Conservation (phyloP, 2,888 invertebrate species). For the Agriotes lineatus region DNA sequence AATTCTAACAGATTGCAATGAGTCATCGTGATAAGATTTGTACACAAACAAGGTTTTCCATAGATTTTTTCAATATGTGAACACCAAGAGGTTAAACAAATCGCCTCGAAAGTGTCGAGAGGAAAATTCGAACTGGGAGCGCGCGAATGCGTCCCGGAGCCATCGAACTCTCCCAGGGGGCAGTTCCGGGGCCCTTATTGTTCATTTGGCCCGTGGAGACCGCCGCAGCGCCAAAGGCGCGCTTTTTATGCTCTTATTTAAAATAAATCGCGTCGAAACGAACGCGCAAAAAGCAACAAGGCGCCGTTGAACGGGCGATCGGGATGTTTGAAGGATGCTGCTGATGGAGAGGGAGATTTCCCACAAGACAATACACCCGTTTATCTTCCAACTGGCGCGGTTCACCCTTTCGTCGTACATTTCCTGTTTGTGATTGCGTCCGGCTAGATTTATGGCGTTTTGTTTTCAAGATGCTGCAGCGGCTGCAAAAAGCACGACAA, state of each 20-base stretch:
- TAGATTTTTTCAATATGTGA: too few relatives aligned
- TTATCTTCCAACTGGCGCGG: conserved; percentile 47
- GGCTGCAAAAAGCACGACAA: too few relatives aligned
- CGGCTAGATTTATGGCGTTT: conserved; percentile 52
- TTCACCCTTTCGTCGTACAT: conserved; percentile 50
- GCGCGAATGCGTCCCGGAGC: conserved; percentile 13
- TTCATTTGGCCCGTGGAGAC: conserved; percentile 11
- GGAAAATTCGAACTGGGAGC: conserved; percentile 26
- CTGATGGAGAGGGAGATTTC: conserved; percentile 50
- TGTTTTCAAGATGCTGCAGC: conserved; percentile 7
- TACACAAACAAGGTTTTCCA: too few relatives aligned
- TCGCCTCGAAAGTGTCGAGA: conserved; percentile 22
- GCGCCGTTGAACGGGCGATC: conserved; percentile 10
- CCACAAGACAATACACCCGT: conserved; percentile 52
- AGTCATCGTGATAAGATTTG: too few relatives aligned
- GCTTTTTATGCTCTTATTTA: conserved; percentile 27
- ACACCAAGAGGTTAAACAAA: too few relatives aligned
- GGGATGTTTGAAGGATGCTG: conserved; percentile 38
- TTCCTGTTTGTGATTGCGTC: conserved; percentile 55
- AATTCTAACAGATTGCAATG: too few relatives aligned
- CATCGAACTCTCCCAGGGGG: conserved; percentile 18
- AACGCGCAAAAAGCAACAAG: conserved; percentile 20
- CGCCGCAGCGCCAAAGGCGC: too few relatives aligned
- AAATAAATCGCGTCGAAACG: conserved; percentile 22
- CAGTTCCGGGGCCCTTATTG: conserved; percentile 17